Percentiles rank a stretch among this genome's conserved stretches.
Conservation (phyloP, 2,797 vertebrate species). For the Lithobates sylvaticus region DNA sequence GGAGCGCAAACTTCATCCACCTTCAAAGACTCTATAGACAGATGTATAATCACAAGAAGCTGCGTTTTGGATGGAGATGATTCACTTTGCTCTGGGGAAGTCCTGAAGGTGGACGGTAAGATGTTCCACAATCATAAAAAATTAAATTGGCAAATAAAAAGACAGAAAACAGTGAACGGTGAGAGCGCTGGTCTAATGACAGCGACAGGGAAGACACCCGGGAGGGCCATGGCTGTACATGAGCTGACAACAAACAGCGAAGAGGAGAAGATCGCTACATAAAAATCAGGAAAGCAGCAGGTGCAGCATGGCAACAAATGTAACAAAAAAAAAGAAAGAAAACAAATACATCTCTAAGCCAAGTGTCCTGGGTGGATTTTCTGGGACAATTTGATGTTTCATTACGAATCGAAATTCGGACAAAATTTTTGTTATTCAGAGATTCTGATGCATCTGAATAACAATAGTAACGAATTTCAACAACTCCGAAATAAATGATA, state of each 20-base stretch:
- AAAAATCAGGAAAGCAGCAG: not conserved
- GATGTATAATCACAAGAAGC: not conserved
- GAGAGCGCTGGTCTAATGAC: not conserved
- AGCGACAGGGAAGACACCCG: not conserved
- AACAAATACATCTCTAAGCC: too few relatives aligned
- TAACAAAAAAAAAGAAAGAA: too few relatives aligned
- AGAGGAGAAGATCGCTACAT: not conserved
- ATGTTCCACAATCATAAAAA: not conserved
- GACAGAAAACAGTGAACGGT: not conserved
- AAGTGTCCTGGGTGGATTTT: too few relatives aligned
- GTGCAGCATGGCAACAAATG: too few relatives aligned
- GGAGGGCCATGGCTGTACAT: not conserved
- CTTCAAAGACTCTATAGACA: not conserved
- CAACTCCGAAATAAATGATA: too few relatives aligned
- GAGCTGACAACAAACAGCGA: not conserved
- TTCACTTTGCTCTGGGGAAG: not conserved
- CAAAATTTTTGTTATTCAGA: too few relatives aligned
- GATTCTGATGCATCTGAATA: too few relatives aligned
- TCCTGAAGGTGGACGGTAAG: too few relatives aligned
- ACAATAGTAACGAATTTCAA: too few relatives aligned
- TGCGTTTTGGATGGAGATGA: too few relatives aligned
- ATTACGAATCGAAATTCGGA: too few relatives aligned
- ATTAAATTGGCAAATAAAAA: conserved; percentile 10
- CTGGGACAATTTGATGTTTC: too few relatives aligned
- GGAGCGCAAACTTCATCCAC: not conserved